These are phyloP conservation scores for Eptesicus fuscus DNA, from an alignment of 2,113 vertebrate species.

Conservation along the genomic window DNA sequence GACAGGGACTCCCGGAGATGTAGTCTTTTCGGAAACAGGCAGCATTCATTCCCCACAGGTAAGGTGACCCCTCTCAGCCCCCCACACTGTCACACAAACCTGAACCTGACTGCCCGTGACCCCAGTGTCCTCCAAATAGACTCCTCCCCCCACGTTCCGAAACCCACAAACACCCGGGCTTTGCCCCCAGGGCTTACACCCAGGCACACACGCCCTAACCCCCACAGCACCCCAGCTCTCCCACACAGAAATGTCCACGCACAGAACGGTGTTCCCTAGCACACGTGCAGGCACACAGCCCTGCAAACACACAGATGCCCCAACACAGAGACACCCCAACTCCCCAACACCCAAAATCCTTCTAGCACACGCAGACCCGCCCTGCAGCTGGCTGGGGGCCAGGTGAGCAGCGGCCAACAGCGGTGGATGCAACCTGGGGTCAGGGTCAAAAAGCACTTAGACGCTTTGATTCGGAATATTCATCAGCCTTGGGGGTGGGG, in stretches of 20 bases:
- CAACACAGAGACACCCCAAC: background rate
- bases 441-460: slow-evolving; percentile 67
- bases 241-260: background rate
- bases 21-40: background rate
- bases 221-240: background rate
- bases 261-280: background rate
- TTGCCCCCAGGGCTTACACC: rapidly evolving
- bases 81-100: background rate
- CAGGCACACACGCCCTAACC: background rate
- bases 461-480: slow-evolving; percentile 73
- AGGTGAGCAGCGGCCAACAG: background rate
- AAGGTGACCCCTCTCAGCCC: background rate
- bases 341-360: background rate
- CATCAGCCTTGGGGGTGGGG: slow-evolving; percentile 69
- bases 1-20: background rate
- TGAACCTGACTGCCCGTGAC: background rate
- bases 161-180: no score
- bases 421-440: background rate
- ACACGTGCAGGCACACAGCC: no score
- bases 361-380: rapidly evolving
- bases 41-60: rapidly evolving
- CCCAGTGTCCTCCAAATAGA: background rate
- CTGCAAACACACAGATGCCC: background rate
- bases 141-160: background rate
- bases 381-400: background rate